Evolutionary conservation across 2,113 vertebrate genomes (phyloP).

Genomic region (Crotophaga sulcirostris): DNA sequence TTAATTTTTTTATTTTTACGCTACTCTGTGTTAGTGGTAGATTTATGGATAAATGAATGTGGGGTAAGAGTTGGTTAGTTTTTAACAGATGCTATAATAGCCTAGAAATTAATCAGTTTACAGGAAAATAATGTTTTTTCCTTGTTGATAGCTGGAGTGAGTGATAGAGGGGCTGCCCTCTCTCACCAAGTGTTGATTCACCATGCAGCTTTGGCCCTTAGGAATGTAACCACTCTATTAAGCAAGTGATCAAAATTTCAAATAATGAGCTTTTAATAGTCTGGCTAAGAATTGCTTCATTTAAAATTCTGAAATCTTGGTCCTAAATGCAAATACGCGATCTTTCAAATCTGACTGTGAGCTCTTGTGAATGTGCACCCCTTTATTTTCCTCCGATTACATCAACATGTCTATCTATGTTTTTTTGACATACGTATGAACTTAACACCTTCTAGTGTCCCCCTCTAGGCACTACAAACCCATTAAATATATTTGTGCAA

Average conservation of each 20-base stretch:
- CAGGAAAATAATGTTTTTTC: neutral
- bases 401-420: neutral
- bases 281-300: neutral
- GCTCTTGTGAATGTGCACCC: neutral
- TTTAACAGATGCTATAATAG: neutral
- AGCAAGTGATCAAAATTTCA: neutral
- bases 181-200: neutral
- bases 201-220: rapidly evolving
- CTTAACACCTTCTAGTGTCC: neutral
- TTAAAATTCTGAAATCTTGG: neutral
- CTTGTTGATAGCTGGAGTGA: neutral
- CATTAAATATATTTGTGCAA: neutral
- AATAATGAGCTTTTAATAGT: neutral
- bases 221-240: neutral
- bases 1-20: neutral
- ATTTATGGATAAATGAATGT: neutral
- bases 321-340: neutral
- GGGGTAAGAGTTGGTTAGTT: neutral
- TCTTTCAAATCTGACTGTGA: neutral
- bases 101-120: neutral
- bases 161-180: neutral
- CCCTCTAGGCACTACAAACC: neutral
- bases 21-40: neutral
- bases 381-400: neutral
- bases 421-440: neutral